Evolutionary conservation across 2,797 vertebrate species (phyloP).

Genomic region (Oreortyx pictus): DNA sequence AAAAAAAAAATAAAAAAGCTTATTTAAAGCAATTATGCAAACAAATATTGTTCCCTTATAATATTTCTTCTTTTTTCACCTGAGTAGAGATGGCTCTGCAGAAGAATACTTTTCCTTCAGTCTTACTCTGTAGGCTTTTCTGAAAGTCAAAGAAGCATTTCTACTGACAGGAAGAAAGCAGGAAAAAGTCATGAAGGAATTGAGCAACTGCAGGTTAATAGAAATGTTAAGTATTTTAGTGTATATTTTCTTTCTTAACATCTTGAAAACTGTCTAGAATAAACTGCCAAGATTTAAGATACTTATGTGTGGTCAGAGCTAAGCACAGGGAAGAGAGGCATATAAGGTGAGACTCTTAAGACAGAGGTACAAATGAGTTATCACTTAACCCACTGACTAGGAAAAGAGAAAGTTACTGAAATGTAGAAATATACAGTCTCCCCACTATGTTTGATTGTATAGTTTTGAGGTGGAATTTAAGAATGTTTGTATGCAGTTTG

Average conservation of each 20-base stretch:
- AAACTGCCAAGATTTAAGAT: not conserved
- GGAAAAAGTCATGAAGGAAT: not conserved
- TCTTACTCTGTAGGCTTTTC: not conserved
- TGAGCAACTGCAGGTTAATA: not conserved
- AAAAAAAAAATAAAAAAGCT: not conserved
- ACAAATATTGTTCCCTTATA: not conserved
- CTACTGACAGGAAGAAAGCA: not conserved
- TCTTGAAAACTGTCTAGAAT: not conserved
- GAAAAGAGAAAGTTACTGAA: not conserved
- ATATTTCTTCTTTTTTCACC: not conserved
- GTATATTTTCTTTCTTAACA: not conserved
- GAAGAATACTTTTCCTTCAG: not conserved
- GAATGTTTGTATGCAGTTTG: rapidly evolving
- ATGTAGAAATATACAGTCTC: not conserved
- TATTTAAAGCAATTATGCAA: not conserved
- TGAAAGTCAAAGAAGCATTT: not conserved
- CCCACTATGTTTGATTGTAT: not conserved
- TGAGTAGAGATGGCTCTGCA: not conserved
- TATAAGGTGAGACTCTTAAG: not conserved
- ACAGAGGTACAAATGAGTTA: not conserved
- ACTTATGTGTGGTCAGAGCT: not conserved
- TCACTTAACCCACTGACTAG: not conserved
- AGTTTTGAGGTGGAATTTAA: not conserved
- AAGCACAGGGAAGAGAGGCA: not conserved
- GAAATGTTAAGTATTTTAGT: not conserved